These are phyloP conservation scores for Etia nguti DNA, from an alignment of 2,113 vertebrate genomes.

Conservation along the genomic window DNA sequence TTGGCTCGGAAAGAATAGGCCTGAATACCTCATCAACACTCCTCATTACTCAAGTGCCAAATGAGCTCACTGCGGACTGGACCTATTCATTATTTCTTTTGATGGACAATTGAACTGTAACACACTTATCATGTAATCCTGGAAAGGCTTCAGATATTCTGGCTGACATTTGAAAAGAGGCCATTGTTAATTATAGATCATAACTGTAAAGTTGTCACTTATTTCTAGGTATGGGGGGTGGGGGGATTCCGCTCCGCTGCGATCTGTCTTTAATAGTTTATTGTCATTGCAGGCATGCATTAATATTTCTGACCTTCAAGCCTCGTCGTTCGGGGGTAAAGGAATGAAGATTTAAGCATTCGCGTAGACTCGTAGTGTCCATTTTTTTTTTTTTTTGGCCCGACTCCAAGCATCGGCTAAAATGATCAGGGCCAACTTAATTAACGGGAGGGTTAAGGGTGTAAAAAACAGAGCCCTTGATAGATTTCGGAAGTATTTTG, in stretches of 20 bases:
- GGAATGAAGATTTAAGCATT: constrained; percentile 32
- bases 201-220: constrained; percentile 12
- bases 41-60: constrained; percentile 68
- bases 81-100: constrained; percentile 63
- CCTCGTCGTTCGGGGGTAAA: constrained; percentile 3
- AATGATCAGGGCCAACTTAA: constrained; percentile 65
- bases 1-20: constrained; percentile 41
- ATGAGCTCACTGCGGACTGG: constrained; percentile 58
- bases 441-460: constrained; percentile 45
- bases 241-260: background rate
- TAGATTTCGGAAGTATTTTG: constrained; percentile 68
- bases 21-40: constrained; percentile 66
- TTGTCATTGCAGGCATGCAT: constrained; percentile 28
- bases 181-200: constrained; percentile 30
- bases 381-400: constrained; percentile 30
- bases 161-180: constrained; percentile 33
- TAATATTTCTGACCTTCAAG: constrained; percentile 26
- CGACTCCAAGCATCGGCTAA: constrained; percentile 35
- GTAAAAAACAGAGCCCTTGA: constrained; percentile 56
- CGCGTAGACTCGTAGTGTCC: constrained; percentile 24
- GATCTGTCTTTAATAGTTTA: constrained; percentile 15
- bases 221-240: background rate
- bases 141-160: constrained; percentile 13
- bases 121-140: constrained; percentile 52
- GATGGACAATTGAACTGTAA: constrained; percentile 61